These are phyloP conservation scores for Psittacula echo DNA, from an alignment of 2,797 vertebrate genomes.

Conservation along the genomic window DNA sequence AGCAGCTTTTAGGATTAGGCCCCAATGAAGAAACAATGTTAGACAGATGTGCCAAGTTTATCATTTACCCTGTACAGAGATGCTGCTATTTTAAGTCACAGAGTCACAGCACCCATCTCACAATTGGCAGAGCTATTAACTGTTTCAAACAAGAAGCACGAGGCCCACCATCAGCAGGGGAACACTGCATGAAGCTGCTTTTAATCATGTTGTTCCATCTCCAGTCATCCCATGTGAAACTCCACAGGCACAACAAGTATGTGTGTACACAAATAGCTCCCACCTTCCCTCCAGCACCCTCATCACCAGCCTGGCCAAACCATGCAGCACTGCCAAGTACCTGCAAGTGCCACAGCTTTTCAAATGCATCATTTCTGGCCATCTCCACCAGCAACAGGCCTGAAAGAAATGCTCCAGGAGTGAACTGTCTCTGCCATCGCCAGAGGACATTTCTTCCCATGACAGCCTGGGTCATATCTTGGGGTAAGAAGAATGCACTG, in stretches of 20 bases:
- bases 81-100: constrained; percentile 63
- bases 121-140: constrained; percentile 22
- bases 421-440: not conserved
- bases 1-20: constrained; percentile 37
- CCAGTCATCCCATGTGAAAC: not conserved
- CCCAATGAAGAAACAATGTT: constrained; percentile 27
- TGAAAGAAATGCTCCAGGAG: not conserved
- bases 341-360: not conserved
- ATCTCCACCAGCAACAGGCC: not conserved
- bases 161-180: not conserved
- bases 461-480: not conserved
- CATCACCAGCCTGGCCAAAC: not conserved
- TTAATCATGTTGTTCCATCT: not conserved
- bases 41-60: constrained; percentile 54
- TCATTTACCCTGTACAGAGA: constrained; percentile 43
- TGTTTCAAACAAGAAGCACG: not conserved
- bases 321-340: fast-evolving
- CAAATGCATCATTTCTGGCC: not conserved
- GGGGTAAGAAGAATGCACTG: not conserved
- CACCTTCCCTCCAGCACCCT: not conserved
- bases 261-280: not conserved
- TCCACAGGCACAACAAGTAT: not conserved
- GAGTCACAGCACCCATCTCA: not conserved
- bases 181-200: not conserved
- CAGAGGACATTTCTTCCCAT: not conserved